Conservation (phyloP, 2,797 vertebrate genomes). For the Sitta carolinensis region DNA sequence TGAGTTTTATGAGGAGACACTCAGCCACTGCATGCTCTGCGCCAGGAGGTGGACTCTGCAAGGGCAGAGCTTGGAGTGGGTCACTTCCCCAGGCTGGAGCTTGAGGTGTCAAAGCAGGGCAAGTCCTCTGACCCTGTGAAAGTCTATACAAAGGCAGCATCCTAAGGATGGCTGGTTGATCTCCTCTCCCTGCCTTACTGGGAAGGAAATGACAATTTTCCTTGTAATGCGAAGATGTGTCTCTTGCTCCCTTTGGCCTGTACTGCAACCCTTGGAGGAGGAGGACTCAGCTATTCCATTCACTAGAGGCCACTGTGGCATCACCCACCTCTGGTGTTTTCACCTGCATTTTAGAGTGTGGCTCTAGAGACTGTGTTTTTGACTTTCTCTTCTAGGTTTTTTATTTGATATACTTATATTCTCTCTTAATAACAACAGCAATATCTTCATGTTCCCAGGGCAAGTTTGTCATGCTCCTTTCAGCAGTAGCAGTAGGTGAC, state of each 20-base stretch:
- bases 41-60: neutral
- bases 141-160: neutral
- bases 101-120: neutral
- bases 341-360: neutral
- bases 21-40: neutral
- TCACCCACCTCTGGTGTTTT: neutral
- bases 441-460: neutral
- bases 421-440: neutral
- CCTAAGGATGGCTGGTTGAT: neutral
- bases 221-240: fast-evolving
- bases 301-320: neutral
- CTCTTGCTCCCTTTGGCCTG: neutral
- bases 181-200: neutral
- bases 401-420: neutral
- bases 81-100: neutral
- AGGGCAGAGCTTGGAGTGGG: neutral
- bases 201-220: neutral
- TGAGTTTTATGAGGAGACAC: neutral
- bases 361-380: neutral
- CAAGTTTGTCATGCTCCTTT: neutral
- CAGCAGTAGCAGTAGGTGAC: neutral
- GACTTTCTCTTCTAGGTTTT: neutral
- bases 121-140: neutral
- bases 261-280: neutral
- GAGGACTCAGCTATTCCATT: neutral